phyloP scores from a whole-genome alignment of 1,140 invertebrate species.

The Xylocopa sonorina region DNA sequence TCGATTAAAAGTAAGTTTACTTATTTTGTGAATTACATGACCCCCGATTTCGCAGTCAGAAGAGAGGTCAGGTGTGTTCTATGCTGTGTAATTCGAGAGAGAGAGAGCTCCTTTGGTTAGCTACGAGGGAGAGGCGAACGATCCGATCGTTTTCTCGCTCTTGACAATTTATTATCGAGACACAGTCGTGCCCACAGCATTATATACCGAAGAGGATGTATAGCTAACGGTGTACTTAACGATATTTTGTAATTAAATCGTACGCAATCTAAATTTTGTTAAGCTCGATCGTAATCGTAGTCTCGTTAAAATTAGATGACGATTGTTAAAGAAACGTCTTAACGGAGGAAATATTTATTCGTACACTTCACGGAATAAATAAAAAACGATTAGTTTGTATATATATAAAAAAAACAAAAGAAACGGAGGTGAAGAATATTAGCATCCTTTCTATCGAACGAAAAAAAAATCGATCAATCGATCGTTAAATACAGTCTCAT shows the following conservation, averaged over 20 bases:
- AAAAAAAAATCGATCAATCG: conserved; percentile 3
- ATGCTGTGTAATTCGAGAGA: not conserved
- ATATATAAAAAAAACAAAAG: conserved; percentile 6
- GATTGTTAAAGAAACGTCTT: conserved; percentile 15
- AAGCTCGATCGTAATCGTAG: not conserved
- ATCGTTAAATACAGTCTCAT: not conserved
- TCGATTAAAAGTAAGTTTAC: conserved; percentile 49
- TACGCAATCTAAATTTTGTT: conserved; percentile 3
- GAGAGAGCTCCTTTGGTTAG: not conserved
- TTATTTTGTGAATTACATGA: conserved; percentile 43
- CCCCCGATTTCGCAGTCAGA: conserved; percentile 14
- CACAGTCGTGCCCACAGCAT: not conserved
- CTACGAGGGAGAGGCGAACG: not conserved
- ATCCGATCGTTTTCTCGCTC: not conserved
- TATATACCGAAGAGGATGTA: not conserved
- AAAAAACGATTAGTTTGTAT: conserved; percentile 33
- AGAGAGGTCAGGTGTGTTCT: not conserved
- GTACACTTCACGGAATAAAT: conserved; percentile 14
- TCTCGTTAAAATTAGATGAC: conserved; percentile 21
- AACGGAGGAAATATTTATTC: conserved; percentile 43
- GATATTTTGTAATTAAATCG: conserved; percentile 30
- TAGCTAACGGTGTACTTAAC: conserved; percentile 39
- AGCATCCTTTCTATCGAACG: conserved; percentile 15
- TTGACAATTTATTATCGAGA: not conserved
- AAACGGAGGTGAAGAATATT: not conserved